Base-by-base conservation (phyloP, 92 coral and sea anemone species). In the Palythoa grandis region DNA sequence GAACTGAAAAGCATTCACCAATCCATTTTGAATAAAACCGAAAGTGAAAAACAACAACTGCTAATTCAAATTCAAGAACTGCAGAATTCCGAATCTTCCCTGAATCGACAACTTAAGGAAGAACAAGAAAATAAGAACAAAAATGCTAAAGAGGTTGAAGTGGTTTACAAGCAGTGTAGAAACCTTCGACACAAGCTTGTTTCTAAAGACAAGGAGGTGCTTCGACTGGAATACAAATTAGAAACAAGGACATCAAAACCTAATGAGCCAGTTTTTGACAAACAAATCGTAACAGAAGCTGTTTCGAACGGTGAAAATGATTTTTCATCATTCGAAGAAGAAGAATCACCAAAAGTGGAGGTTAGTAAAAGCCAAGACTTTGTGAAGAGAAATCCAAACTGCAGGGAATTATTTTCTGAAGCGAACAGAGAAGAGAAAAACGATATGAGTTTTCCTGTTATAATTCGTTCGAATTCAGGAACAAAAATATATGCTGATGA, bases 1-100 rank as follows among this genome's bases (percentile, higher is more conserved):
- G 98, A 94, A 82, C 63, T 94, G 9, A 92, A 82, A 71, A 94
- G 95, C 52, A 70, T 92, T 0, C 92, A 92, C 24, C 90, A 90
- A 38, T 76, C 92, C 29, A 70, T 92, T 5, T 22, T 94, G 43
- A 73, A 63, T 58, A 88, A 89, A 77, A 24, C 85, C 71, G 83
- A 92, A 47, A 88, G 71, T n/a, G 93, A 93, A 43, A 87, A 78
- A 20, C 74, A 70, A 40, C 82, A 63, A 13, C 70, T 90, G 20
- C 20, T 47, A 35, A 67, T 65, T 24, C 80, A 76, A 29, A 60
- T 90, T 39, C 85, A 57, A 22, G 92, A 88, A 10, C 37, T 90
- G 17, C 80, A 88, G 16, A 61, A 52, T 70, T 57, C 80, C 52
- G 75, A 83, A 23, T 53, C 78, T 79, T 23, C 48, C 12, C 24